Evolutionary conservation across 2,888 invertebrate species (phyloP).

Genomic region (Caenorhabditis sp.): DNA sequence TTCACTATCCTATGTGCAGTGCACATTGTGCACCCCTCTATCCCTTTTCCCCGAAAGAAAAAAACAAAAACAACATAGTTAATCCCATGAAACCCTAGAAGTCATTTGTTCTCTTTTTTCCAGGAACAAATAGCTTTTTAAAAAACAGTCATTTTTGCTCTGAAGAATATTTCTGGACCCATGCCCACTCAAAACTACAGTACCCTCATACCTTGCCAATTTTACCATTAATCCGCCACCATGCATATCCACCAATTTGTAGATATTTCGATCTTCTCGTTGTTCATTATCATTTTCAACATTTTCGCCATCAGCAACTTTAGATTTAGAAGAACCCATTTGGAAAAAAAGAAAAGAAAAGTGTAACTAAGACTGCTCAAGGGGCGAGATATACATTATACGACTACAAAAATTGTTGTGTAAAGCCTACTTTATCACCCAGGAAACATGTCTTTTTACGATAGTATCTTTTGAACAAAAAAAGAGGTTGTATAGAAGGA

Average conservation of each 20-base stretch:
- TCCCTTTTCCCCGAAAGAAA: too few relatives aligned
- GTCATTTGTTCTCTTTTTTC: neutral
- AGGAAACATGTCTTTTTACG: neutral
- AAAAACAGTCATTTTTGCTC: neutral
- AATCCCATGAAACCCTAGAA: too few relatives aligned
- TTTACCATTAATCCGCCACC: conserved; percentile 89
- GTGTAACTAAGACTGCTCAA: neutral
- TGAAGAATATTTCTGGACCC: too few relatives aligned
- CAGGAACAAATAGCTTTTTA: neutral
- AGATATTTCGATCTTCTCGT: conserved; percentile 74
- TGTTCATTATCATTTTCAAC: neutral
- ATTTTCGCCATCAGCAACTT: neutral
- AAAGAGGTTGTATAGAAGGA: too few relatives aligned
- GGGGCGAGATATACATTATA: neutral
- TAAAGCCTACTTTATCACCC: neutral
- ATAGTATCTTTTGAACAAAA: too few relatives aligned
- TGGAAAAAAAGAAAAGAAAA: neutral
- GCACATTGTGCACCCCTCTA: too few relatives aligned
- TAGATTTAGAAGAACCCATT: neutral
- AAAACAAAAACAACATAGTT: too few relatives aligned
- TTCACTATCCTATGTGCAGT: too few relatives aligned
- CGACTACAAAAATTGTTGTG: neutral
- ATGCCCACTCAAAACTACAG: too few relatives aligned
- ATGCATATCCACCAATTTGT: conserved; percentile 89
- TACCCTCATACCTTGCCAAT: conserved; percentile 77